A percentile compares a stretch with the other conserved stretches of the same genome.
phyloP scores from a whole-genome alignment of 2,113 vertebrate species.

The Prionailurus bengalensis region DNA sequence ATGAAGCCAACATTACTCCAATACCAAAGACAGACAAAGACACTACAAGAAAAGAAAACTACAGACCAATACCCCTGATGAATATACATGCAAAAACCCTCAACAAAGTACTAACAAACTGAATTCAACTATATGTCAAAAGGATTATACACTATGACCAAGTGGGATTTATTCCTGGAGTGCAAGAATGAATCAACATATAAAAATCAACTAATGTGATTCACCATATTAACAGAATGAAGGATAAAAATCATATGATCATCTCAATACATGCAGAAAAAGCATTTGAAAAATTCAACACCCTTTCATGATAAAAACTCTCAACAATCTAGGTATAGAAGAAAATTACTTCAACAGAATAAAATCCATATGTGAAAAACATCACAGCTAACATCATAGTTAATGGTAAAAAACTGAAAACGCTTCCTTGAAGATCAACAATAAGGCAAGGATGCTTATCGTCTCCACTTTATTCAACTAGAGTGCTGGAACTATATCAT shows the following conservation, averaged over 20 bases:
- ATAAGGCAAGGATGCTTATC: background rate
- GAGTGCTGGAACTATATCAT: background rate
- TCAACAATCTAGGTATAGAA: background rate
- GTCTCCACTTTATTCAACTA: background rate
- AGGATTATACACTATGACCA: background rate
- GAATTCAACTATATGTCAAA: background rate
- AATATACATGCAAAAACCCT: background rate
- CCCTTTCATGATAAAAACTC: background rate
- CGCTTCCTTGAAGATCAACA: background rate
- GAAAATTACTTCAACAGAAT: background rate
- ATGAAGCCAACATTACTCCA: background rate
- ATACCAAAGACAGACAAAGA: background rate
- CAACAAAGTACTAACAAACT: background rate
- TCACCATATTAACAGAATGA: background rate
- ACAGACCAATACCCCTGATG: background rate
- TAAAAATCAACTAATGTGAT: background rate
- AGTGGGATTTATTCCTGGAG: background rate
- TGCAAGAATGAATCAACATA: background rate
- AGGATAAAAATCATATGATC: background rate
- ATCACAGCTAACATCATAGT: background rate
- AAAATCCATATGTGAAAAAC: background rate
- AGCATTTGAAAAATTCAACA: background rate
- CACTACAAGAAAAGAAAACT: background rate
- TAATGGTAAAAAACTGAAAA: background rate
- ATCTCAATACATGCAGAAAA: background rate